A percentile compares a stretch with the other conserved stretches of the same genome.
These are phyloP conservation scores for Tetrao urogallus DNA, from an alignment of 2,113 vertebrate species.

Conservation along the genomic window DNA sequence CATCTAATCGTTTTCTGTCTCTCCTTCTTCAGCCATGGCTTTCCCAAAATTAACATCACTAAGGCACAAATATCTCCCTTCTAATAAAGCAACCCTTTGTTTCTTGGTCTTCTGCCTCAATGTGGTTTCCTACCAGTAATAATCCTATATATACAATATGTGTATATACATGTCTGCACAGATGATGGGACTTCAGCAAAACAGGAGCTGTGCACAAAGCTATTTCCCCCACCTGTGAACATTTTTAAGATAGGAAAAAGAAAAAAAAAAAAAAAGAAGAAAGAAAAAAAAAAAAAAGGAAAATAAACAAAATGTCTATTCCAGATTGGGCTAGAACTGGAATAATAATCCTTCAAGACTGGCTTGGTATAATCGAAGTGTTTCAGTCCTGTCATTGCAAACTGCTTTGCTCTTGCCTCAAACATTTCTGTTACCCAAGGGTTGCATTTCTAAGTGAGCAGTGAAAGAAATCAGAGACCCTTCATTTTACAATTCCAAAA, in stretches of 20 bases:
- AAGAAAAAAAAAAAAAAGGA: not conserved
- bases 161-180: not conserved
- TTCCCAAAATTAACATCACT: not conserved
- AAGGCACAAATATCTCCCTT: not conserved
- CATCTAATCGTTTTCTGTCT: not conserved
- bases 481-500: conserved; percentile 45
- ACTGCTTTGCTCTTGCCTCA: conserved; percentile 25
- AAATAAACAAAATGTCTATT: conserved; percentile 31
- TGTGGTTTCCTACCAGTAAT: rapidly evolving
- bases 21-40: not conserved
- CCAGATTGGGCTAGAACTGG: not conserved
- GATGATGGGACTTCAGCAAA: not conserved
- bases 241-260: not conserved
- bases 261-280: not conserved
- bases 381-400: conserved; percentile 38
- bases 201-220: not conserved
- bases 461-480: conserved; percentile 50
- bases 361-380: not conserved
- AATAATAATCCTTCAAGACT: conserved; percentile 56
- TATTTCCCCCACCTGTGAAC: not conserved
- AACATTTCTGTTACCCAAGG: conserved; percentile 38
- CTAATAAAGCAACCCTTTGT: not conserved
- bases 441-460: conserved; percentile 45
- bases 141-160: not conserved
- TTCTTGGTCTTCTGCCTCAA: not conserved